phyloP scores from a whole-genome alignment of 2,888 invertebrate species.

The Tyria jacobaeae region DNA sequence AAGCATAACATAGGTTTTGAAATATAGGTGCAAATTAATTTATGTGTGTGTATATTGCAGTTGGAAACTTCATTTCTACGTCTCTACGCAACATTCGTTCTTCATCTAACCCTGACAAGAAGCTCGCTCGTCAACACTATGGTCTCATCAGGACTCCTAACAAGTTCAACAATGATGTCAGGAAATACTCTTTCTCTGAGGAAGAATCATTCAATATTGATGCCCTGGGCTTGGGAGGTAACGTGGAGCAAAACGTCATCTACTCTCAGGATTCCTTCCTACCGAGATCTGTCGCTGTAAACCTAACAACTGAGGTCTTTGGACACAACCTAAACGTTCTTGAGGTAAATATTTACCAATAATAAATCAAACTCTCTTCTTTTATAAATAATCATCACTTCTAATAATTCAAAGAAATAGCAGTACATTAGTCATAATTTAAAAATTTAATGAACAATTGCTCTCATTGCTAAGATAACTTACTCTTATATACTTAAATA shows the following conservation, averaged over 20 bases:
- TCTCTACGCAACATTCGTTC: slow-evolving; percentile 93
- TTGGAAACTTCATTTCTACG: slow-evolving; percentile 94
- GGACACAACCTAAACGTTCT: slow-evolving; percentile 92
- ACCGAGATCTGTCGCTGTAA: slow-evolving; percentile 90
- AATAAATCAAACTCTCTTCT: not conserved
- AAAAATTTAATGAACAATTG: too few species aligned
- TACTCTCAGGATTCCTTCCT: slow-evolving; percentile 94
- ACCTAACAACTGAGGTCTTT: slow-evolving; percentile 92
- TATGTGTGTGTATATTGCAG: slow-evolving; percentile 63
- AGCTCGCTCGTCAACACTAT: slow-evolving; percentile 82
- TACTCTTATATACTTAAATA: too few species aligned
- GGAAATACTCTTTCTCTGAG: slow-evolving; percentile 93
- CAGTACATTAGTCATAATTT: too few species aligned
- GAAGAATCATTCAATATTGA: slow-evolving; percentile 91
- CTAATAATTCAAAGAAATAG: too few species aligned
- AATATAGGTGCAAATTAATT: not conserved
- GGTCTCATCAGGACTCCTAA: slow-evolving; percentile 84
- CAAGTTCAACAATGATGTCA: slow-evolving; percentile 89
- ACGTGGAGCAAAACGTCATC: slow-evolving; percentile 90
- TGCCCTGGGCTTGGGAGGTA: slow-evolving; percentile 89
- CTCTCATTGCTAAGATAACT: too few species aligned
- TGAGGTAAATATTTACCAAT: slow-evolving; percentile 80
- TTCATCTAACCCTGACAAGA: slow-evolving; percentile 91
- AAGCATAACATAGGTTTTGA: too few species aligned
- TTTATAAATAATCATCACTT: not conserved